Conservation (phyloP, 2,888 invertebrate species). For the Diaprepes abbreviatus region DNA sequence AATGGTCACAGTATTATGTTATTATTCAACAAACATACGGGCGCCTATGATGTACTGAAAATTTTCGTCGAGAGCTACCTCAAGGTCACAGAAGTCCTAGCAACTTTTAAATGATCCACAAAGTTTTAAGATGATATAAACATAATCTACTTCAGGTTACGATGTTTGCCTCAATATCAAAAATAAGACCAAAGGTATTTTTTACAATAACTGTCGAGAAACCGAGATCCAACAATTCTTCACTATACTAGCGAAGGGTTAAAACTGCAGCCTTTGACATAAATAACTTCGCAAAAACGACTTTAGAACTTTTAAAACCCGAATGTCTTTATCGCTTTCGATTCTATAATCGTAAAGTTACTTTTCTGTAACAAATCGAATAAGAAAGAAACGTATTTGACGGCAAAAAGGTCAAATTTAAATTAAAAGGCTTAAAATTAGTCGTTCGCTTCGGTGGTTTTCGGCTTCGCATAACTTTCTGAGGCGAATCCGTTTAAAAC, state of each 20-base stretch:
- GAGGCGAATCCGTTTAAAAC: slow-evolving; percentile 37
- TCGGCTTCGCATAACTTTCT: slow-evolving; percentile 33
- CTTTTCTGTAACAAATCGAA: slow-evolving; percentile 30
- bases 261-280: not conserved
- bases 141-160: too few relatives aligned
- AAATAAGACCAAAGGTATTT: too few relatives aligned
- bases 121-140: too few relatives aligned
- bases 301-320: slow-evolving; percentile 14
- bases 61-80: too few relatives aligned
- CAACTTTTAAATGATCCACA: too few relatives aligned
- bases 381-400: slow-evolving; percentile 32
- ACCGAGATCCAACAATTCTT: too few relatives aligned
- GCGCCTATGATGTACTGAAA: too few relatives aligned
- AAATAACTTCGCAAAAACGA: slow-evolving; percentile 11
- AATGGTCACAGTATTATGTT: too few relatives aligned
- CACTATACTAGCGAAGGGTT: slow-evolving; percentile 10
- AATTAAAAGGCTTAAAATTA: slow-evolving; percentile 43
- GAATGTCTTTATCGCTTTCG: slow-evolving; percentile 16
- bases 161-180: too few relatives aligned
- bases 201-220: too few relatives aligned
- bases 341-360: slow-evolving; percentile 28
- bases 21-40: too few relatives aligned
- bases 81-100: too few relatives aligned
- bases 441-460: slow-evolving; percentile 34
- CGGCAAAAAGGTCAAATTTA: slow-evolving; percentile 43